These are phyloP conservation scores for Cinclus cinclus DNA, from an alignment of 2,113 vertebrate species.

Conservation along the genomic window DNA sequence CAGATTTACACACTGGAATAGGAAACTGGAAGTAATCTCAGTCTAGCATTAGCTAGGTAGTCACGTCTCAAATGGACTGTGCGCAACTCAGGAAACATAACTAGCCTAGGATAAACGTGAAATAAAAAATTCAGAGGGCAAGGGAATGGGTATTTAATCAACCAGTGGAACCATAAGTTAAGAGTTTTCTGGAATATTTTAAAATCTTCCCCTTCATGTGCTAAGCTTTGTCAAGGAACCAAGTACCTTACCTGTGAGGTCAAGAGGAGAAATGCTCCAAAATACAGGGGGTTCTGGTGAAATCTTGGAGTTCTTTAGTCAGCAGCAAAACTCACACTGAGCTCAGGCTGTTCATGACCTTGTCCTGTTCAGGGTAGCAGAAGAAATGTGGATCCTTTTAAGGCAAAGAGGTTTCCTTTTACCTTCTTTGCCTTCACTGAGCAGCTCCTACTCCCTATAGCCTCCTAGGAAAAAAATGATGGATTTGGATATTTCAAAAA, in stretches of 20 bases:
- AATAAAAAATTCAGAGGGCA: not conserved
- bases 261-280: not conserved
- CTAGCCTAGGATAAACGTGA: not conserved
- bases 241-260: not conserved
- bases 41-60: not conserved
- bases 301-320: not conserved
- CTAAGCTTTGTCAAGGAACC: not conserved
- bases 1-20: not conserved
- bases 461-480: not conserved
- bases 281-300: not conserved
- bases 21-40: not conserved
- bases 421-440: not conserved
- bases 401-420: not conserved
- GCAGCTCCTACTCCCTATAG: fast-evolving
- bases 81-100: not conserved
- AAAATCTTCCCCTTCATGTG: not conserved
- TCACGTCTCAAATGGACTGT: not conserved
- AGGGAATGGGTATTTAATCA: not conserved
- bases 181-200: not conserved
- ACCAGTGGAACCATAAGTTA: not conserved
- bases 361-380: not conserved
- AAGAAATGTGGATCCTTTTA: not conserved
- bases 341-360: not conserved
- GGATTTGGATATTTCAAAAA: not conserved
- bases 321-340: not conserved